A percentile compares a stretch with the other conserved stretches of the same genome.
Evolutionary conservation across 2,888 invertebrate species (phyloP).

Genomic region (Vesta saturnalis): DNA sequence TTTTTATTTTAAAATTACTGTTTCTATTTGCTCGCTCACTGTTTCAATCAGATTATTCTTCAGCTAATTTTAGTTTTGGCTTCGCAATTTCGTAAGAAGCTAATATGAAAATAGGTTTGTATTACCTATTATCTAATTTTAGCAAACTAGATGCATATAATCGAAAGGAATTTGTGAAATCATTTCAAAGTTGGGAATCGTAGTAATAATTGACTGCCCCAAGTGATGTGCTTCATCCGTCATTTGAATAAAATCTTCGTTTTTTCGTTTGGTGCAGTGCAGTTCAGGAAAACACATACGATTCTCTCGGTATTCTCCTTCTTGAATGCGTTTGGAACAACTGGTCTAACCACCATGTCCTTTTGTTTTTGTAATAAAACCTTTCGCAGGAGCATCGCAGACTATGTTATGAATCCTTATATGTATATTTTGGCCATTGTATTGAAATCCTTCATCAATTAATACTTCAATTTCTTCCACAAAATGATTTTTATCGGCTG

Average conservation of each 20-base stretch:
- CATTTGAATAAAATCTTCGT: background rate
- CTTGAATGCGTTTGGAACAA: conserved; percentile 8
- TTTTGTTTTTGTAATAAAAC: conserved; percentile 12
- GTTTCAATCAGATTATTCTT: conserved; percentile 4
- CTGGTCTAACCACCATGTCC: conserved; percentile 14
- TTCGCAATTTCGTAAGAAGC: too few species aligned
- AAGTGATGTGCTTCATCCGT: background rate
- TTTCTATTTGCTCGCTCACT: background rate
- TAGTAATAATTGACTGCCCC: background rate
- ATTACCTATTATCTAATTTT: too few species aligned
- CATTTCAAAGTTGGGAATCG: background rate
- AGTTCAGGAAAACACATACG: too few species aligned
- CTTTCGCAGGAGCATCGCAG: conserved; percentile 13
- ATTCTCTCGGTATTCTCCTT: background rate
- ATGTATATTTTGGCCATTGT: background rate
- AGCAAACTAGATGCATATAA: conserved; percentile 3
- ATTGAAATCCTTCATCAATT: background rate
- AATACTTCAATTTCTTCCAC: background rate
- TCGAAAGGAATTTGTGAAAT: background rate
- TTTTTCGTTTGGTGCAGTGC: background rate
- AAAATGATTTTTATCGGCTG: too few species aligned
- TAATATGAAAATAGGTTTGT: too few species aligned
- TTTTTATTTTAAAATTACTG: background rate
- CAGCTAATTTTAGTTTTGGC: too few species aligned
- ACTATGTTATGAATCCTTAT: background rate